Conservation (phyloP, 2,888 invertebrate species). For the Caenorhabditis zanzibari region DNA sequence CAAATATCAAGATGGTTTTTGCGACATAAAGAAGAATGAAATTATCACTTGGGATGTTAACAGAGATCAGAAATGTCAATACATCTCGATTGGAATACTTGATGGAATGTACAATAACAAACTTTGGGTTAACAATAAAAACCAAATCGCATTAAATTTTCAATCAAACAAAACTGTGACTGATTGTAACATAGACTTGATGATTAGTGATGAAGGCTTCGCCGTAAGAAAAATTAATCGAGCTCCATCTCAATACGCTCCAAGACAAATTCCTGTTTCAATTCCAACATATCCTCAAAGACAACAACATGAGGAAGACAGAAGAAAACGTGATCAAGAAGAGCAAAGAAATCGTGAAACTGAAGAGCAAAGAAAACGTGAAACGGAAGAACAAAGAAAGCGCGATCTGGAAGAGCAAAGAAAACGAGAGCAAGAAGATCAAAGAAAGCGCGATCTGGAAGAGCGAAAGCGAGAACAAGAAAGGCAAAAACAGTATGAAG, state of each 20-base stretch:
- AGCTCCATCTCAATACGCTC: background rate
- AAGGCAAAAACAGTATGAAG: conserved; percentile 14
- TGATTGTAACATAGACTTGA: conserved; percentile 49
- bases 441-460: conserved; percentile 2
- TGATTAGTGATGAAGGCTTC: conserved; percentile 63
- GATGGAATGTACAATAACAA: conserved; percentile 67
- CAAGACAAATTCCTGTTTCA: conserved; percentile 25
- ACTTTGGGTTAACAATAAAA: conserved; percentile 69
- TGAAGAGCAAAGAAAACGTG: conserved; percentile 21
- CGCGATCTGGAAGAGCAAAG: conserved; percentile 14
- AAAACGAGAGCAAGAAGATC: conserved; percentile 13
- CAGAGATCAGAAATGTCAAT: conserved; percentile 69
- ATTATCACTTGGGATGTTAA: conserved; percentile 75
- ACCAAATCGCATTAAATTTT: conserved; percentile 69
- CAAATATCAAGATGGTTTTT: conserved; percentile 72
- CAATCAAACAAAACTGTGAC: conserved; percentile 43
- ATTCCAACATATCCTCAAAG: background rate
- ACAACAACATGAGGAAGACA: conserved; percentile 17
- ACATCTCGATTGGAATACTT: conserved; percentile 68
- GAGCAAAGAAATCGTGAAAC: conserved; percentile 6
- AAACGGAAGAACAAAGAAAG: conserved; percentile 15
- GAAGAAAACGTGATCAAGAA: conserved; percentile 24
- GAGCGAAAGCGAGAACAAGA: conserved; percentile 1
- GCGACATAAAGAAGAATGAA: conserved; percentile 72
- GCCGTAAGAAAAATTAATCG: conserved; percentile 44